Evolutionary conservation across 2,888 invertebrate species (phyloP), one percentile per base, ranked within the genome.

Genomic region (Orthosia cruda): DNA sequence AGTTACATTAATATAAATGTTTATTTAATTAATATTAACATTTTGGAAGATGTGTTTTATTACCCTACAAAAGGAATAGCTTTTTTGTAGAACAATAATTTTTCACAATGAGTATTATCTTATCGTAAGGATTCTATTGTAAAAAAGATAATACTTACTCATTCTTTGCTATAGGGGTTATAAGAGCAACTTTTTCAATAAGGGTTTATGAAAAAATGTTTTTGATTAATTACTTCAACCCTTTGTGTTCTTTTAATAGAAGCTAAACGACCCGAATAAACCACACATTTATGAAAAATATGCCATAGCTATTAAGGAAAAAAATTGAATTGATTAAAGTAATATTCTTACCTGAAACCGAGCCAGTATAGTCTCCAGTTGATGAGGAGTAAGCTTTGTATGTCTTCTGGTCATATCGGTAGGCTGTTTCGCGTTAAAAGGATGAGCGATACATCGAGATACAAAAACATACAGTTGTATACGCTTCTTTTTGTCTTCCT

Each of bases 401-500:
- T 99, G 99, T 81, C 99, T 97, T 90, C 98, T 97, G 3, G 99
- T 99, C 99, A 99, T 99, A 94, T 99, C 99, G 12, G 99, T 99
- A 1, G 99, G 99, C 93, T 99, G 99, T 96, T 99, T 99, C 16
- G 99, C 99, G 96, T 99, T 99, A 97, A 99, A 99, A 12, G 99
- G 99, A 97, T 99, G 99, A 12, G 99, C 99, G 91, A 99, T 98
- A 96, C 99, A 99, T 93, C 99, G 97, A 85, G 99, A 99, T 85
- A 99, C 99, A 95, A 99, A 99, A 85, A 99, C 99, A 96, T 99
- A 99, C 57, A 99, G 97, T 94, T 99, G 99, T 76, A 99, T 98
- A 79, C 99, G 98, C 80, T 98, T 98, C 94, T 99, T 99, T 83
- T 99, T 98, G 90, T 99, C 99, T 92, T 99, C 99, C 95, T 99